These are phyloP conservation scores for Nephotettix cincticeps DNA, from an alignment of 1,140 invertebrate species.

Conservation along the genomic window DNA sequence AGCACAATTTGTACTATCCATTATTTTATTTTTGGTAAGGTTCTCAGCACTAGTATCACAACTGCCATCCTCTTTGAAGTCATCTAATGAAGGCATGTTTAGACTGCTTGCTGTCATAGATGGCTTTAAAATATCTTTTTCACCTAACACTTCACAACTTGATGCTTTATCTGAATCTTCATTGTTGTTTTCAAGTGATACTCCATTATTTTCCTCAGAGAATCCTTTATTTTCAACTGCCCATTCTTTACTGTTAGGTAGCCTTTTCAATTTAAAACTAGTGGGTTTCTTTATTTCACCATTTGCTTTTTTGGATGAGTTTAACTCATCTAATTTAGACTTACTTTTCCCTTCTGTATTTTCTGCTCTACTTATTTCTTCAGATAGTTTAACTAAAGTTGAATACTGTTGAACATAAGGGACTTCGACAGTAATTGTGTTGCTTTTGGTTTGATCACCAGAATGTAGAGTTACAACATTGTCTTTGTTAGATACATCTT, in stretches of 20 bases:
- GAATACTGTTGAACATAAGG: constrained; percentile 22
- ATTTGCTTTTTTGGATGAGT: background rate
- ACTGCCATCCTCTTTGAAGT: constrained; percentile 2
- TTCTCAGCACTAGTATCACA: background rate
- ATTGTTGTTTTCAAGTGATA: background rate
- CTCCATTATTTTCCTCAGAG: background rate
- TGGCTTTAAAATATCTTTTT: background rate
- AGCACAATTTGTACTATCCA: background rate
- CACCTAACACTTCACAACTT: background rate
- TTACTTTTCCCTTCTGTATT: background rate
- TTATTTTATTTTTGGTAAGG: background rate
- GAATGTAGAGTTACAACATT: constrained; percentile 20
- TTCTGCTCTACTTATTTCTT: background rate
- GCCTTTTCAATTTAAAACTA: constrained; percentile 15
- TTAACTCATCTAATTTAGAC: background rate
- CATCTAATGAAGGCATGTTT: constrained; percentile 21
- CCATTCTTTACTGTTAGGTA: constrained; percentile 22
- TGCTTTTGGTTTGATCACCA: constrained; percentile 13
- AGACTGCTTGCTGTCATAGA: background rate
- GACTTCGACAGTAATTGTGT: constrained; percentile 18
- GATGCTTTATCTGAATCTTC: background rate
- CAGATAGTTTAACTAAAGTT: constrained; percentile 15
- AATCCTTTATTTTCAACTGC: background rate
- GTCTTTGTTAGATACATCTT: background rate
- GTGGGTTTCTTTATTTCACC: constrained; percentile 15